Percentiles rank a stretch among this genome's conserved stretches.
phyloP scores from a whole-genome alignment of 2,888 invertebrate species.

The Drymonia ruficornis region DNA sequence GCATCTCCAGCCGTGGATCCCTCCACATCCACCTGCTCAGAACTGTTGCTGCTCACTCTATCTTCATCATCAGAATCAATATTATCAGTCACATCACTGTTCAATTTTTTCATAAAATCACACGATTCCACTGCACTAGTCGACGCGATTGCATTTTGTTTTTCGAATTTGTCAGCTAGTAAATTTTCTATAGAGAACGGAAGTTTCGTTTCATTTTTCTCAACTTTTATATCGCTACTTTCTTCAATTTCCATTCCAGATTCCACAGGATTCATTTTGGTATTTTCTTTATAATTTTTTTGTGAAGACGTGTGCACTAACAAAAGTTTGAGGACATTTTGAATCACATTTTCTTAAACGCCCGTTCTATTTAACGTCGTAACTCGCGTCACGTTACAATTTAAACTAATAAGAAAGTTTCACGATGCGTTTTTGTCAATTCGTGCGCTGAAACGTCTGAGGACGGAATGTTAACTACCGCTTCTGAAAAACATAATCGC shows the following conservation, averaged over 20 bases:
- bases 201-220: constrained; percentile 62
- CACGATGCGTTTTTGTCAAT: constrained; percentile 82
- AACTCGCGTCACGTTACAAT: constrained; percentile 48
- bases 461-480: constrained; percentile 74
- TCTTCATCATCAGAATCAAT: constrained; percentile 64
- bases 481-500: constrained; percentile 70
- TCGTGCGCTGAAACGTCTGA: constrained; percentile 69
- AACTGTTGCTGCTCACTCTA: constrained; percentile 57
- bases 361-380: constrained; percentile 26
- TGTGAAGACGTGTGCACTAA: constrained; percentile 39
- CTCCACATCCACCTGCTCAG: constrained; percentile 75
- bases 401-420: constrained; percentile 73
- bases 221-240: constrained; percentile 45
- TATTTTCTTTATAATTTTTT: constrained; percentile 15
- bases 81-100: constrained; percentile 48
- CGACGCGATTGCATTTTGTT: constrained; percentile 31
- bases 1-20: constrained; percentile 61
- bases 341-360: constrained; percentile 33
- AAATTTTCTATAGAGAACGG: constrained; percentile 77
- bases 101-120: constrained; percentile 30
- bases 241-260: constrained; percentile 57
- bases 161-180: constrained; percentile 67
- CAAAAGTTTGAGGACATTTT: constrained; percentile 37
- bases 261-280: constrained; percentile 33
- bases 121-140: constrained; percentile 38